Evolutionary conservation across 2,888 invertebrate species (phyloP).

Genomic region (Sympetrum striolatum): DNA sequence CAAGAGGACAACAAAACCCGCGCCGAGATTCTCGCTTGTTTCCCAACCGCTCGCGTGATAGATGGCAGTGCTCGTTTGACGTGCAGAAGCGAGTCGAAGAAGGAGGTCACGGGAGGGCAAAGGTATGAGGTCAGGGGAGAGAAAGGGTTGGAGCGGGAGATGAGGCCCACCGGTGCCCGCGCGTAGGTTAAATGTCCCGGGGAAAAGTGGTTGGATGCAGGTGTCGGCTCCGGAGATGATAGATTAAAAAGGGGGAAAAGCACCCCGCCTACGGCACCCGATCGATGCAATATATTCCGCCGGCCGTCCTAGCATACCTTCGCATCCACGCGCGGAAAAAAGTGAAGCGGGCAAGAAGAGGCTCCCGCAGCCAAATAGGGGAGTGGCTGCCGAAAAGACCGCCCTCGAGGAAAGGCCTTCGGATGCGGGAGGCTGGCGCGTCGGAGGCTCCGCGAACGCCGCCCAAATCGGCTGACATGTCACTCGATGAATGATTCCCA

Average conservation of each 20-base stretch:
- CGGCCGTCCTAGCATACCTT: not conserved
- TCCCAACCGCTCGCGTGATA: conserved; percentile 11
- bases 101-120: not conserved
- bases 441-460: not conserved
- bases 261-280: not conserved
- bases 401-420: not conserved
- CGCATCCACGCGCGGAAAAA: not conserved
- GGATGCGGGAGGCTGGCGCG: conserved; percentile 9
- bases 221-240: not conserved
- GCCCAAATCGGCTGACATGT: not conserved
- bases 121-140: not conserved
- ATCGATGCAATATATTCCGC: not conserved
- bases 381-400: not conserved
- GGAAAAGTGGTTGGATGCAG: not conserved
- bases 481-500: conserved; percentile 35
- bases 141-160: not conserved
- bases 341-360: not conserved
- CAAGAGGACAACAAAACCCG: conserved; percentile 22
- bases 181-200: not conserved
- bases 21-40: conserved; percentile 14
- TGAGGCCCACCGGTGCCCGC: not conserved
- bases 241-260: not conserved
- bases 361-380: not conserved
- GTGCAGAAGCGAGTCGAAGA: not conserved
- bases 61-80: conserved; percentile 31